A percentile compares a stretch with the other conserved stretches of the same genome.
phyloP scores from a whole-genome alignment of 2,113 vertebrate species.

The Microtus oregoni region DNA sequence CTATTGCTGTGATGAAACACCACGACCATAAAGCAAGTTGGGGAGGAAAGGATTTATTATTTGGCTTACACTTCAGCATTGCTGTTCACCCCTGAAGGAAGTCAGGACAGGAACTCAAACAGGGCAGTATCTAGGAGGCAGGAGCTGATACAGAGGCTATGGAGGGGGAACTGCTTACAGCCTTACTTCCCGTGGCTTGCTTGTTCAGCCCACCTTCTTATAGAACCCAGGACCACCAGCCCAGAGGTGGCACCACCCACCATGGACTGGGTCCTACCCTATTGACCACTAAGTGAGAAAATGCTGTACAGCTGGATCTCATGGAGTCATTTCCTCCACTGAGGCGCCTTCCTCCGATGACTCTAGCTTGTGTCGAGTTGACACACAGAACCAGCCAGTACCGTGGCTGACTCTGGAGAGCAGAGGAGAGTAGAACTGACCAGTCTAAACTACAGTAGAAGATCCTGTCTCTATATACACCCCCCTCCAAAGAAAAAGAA shows the following conservation, averaged over 20 bases:
- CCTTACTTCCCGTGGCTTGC: background rate
- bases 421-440: background rate
- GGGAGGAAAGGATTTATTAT: background rate
- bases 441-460: background rate
- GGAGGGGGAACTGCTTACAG: background rate
- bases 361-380: background rate
- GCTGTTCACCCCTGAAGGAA: background rate
- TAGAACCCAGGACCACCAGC: too few species aligned
- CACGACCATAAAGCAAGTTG: background rate
- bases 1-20: background rate
- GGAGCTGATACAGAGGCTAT: too few species aligned
- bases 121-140: background rate
- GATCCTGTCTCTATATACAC: background rate
- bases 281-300: too few species aligned
- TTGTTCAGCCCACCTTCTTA: too few species aligned
- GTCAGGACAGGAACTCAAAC: background rate
- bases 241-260: too few species aligned
- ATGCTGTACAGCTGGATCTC: background rate
- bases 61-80: background rate
- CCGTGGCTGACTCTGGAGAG: background rate
- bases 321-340: background rate
- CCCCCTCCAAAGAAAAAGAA: background rate
- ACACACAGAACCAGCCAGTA: background rate
- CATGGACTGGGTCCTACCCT: too few species aligned
- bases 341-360: background rate